These are phyloP conservation scores for Bhutanitis thaidina DNA, from an alignment of 2,888 invertebrate species.

Conservation along the genomic window DNA sequence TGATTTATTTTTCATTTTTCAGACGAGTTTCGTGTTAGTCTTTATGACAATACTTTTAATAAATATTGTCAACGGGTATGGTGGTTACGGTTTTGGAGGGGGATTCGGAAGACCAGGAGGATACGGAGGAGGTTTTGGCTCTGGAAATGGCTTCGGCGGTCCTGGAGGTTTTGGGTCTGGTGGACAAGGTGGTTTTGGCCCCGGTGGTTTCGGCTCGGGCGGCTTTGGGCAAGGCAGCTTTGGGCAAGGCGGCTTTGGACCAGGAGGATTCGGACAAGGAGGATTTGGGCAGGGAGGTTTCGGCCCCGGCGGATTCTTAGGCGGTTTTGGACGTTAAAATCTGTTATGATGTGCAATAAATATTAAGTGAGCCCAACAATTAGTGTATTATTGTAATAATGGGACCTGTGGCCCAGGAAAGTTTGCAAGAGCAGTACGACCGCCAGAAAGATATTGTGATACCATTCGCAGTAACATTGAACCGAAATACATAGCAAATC, in stretches of 20 bases:
- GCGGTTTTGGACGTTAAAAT: slow-evolving; percentile 9
- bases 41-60: background rate
- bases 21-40: background rate
- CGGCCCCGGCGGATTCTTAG: slow-evolving; percentile 10
- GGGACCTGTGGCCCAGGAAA: slow-evolving; percentile 2
- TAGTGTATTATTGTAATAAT: slow-evolving; percentile 2
- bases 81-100: slow-evolving; percentile 4
- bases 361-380: background rate
- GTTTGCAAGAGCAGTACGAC: slow-evolving; percentile 23
- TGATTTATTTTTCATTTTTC: background rate
- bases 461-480: slow-evolving; percentile 53
- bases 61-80: slow-evolving; percentile 1
- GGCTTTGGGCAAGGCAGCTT: slow-evolving; percentile 24
- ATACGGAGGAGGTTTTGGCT: background rate
- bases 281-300: slow-evolving; percentile 24
- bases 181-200: slow-evolving; percentile 17
- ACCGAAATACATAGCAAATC: slow-evolving; percentile 51
- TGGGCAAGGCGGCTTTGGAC: slow-evolving; percentile 25
- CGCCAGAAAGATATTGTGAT: slow-evolving; percentile 49
- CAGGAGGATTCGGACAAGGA: slow-evolving; percentile 24
- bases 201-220: slow-evolving; percentile 19
- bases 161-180: slow-evolving; percentile 18
- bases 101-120: background rate
- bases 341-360: slow-evolving; percentile 1
- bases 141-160: slow-evolving; percentile 5